Percentiles rank a stretch among this genome's conserved stretches.
Conservation (phyloP, 2,113 vertebrate genomes). For the Engystomops pustulosus region DNA sequence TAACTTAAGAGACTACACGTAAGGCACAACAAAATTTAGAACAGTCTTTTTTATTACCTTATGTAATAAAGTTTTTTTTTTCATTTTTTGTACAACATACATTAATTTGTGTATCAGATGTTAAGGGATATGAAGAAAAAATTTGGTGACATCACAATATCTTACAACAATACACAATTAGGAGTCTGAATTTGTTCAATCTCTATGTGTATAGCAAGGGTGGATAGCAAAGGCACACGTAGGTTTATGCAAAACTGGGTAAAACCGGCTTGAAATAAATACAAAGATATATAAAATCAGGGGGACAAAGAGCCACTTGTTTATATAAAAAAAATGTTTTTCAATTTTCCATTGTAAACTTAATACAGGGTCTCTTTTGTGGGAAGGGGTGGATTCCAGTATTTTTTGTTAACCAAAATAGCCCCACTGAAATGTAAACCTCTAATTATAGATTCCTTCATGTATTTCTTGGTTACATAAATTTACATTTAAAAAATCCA, state of each 20-base stretch:
- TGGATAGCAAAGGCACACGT: conserved; percentile 94
- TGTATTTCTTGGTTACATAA: neutral
- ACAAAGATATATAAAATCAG: neutral
- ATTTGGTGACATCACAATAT: conserved; percentile 93
- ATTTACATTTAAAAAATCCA: neutral
- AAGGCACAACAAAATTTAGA: conserved; percentile 71
- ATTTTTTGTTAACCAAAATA: neutral
- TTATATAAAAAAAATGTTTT: neutral
- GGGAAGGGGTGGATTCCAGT: no score
- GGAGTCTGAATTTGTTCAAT: conserved; percentile 78
- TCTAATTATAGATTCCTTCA: neutral
- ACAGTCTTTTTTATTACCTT: conserved; percentile 88
- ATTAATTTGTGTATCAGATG: conserved; percentile 93
- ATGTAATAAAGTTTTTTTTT: conserved; percentile 85
- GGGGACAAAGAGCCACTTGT: conserved; percentile 4
- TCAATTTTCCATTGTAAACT: conserved; percentile 12
- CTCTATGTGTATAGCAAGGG: conserved; percentile 87
- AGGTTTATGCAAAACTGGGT: conserved; percentile 71
- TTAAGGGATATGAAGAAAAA: conserved; percentile 88
- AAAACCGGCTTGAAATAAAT: conserved; percentile 38
- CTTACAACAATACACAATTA: conserved; percentile 94
- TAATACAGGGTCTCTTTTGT: neutral
- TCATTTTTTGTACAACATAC: conserved; percentile 85
- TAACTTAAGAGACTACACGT: conserved; percentile 54
- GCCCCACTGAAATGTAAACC: neutral